Conservation (phyloP, 2,113 vertebrate species). For the Anhinga anhinga region DNA sequence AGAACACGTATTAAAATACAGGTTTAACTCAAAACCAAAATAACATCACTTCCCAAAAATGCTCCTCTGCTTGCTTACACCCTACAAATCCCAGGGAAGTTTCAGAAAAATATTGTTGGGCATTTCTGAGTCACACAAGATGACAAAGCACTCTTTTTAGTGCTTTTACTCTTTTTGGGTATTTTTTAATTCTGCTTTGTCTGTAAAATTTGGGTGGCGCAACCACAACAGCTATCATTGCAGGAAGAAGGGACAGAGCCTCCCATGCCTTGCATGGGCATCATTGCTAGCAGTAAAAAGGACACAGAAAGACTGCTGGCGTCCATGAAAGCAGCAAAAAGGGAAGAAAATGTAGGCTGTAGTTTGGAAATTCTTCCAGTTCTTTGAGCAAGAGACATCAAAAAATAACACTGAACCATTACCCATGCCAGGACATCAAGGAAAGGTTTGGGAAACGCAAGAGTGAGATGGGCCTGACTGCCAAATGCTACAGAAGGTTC, state of each 20-base stretch:
- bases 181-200: background rate
- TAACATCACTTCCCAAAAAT: background rate
- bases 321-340: background rate
- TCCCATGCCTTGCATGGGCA: background rate
- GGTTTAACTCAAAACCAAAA: background rate
- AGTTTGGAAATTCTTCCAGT: background rate
- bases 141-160: background rate
- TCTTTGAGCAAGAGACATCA: background rate
- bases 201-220: background rate
- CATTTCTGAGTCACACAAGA: background rate
- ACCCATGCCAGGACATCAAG: background rate
- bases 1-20: background rate
- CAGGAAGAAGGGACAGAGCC: background rate
- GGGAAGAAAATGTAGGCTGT: background rate
- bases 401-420: background rate
- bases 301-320: background rate
- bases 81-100: background rate
- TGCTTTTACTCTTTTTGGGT: background rate
- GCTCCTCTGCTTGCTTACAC: background rate
- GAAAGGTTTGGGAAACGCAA: background rate
- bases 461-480: background rate
- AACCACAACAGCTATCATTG: background rate
- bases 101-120: background rate
- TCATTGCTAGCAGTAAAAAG: background rate
- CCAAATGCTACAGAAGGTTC: conserved; percentile 63